phyloP scores from a whole-genome alignment of 2,113 vertebrate genomes.

The Rhinichthys klamathensis region DNA sequence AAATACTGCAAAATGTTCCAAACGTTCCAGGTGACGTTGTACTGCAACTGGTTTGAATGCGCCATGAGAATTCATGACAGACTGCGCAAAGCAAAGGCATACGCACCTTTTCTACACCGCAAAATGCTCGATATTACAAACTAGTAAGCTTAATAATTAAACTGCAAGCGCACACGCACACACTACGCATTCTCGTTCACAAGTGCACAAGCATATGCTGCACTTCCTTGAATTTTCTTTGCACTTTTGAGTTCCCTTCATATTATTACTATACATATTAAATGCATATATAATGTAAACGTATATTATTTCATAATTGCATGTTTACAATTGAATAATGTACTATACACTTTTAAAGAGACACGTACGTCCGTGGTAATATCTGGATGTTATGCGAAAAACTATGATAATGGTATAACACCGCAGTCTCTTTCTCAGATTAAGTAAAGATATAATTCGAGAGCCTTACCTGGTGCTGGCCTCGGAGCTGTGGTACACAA shows the following conservation, averaged over 20 bases:
- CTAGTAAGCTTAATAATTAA: background rate
- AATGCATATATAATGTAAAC: too few species aligned
- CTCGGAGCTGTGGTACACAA: background rate
- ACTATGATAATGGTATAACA: background rate
- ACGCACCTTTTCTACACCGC: background rate
- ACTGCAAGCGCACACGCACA: background rate
- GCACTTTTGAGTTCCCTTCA: too few species aligned
- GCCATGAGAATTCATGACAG: background rate
- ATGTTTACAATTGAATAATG: background rate
- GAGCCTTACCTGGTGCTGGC: conserved; percentile 23
- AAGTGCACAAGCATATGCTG: background rate
- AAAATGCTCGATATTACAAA: background rate
- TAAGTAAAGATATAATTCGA: background rate
- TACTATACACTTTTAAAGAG: background rate
- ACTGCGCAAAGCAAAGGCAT: background rate
- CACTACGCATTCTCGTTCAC: background rate
- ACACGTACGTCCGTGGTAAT: background rate
- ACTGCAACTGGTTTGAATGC: background rate
- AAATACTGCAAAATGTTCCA: background rate
- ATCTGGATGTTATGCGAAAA: background rate
- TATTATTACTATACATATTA: background rate
- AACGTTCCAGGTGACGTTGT: background rate
- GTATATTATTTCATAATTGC: background rate
- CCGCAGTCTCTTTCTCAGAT: background rate
- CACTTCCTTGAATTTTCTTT: background rate